These are phyloP conservation scores for Holocentrus rufus DNA, from an alignment of 2,797 vertebrate genomes.

Conservation along the genomic window DNA sequence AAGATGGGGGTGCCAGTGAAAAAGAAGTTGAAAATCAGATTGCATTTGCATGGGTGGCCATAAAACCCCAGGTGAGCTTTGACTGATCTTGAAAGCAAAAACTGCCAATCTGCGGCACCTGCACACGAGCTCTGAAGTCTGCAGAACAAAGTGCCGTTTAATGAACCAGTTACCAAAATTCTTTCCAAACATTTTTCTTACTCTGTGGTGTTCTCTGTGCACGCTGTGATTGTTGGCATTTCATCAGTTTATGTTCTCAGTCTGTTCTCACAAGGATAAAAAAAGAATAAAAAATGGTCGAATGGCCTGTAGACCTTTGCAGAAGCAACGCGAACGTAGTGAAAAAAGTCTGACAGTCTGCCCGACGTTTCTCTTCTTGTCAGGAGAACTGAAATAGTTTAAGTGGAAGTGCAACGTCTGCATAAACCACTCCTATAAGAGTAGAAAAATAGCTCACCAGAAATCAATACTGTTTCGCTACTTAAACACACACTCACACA, in stretches of 20 bases:
- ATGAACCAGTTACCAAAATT: background rate
- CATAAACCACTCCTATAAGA: too few relatives aligned
- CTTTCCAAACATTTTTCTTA: background rate
- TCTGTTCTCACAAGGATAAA: background rate
- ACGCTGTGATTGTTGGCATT: background rate
- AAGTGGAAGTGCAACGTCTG: too few relatives aligned
- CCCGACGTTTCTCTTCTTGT: background rate
- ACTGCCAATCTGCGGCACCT: background rate
- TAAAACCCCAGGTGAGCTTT: constrained; percentile 27
- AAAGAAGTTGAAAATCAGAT: constrained; percentile 53
- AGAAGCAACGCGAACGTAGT: background rate
- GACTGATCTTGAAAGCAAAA: background rate
- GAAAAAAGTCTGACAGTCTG: background rate
- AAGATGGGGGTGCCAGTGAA: constrained; percentile 5
- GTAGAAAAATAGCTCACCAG: too few relatives aligned
- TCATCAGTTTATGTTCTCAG: background rate
- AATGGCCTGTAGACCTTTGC: background rate
- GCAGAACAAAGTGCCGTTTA: background rate
- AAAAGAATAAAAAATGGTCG: background rate
- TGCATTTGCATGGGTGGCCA: constrained; percentile 53
- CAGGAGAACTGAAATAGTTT: too few relatives aligned
- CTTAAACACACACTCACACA: too few relatives aligned
- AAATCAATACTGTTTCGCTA: too few relatives aligned
- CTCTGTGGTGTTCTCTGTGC: background rate
- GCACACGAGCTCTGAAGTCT: background rate